Evolutionary conservation across 2,113 vertebrate species (phyloP).

Genomic region (Felis chaus): DNA sequence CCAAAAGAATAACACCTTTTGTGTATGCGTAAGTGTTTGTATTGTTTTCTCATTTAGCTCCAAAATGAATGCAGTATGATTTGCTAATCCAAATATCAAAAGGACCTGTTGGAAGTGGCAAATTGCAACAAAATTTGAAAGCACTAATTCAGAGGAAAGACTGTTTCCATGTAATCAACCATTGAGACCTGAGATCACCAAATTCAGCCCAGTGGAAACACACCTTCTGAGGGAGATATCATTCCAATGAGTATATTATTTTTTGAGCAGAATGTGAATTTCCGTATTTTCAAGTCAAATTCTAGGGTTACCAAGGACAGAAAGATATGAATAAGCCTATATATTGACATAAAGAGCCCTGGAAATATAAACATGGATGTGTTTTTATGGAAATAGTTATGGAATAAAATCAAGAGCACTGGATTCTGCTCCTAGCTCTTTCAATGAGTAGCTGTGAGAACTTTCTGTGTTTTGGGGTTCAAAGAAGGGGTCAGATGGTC

Average conservation of each 20-base stretch:
- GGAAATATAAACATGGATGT: background rate
- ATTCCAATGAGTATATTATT: background rate
- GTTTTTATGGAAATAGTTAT: background rate
- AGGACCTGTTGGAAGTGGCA: background rate
- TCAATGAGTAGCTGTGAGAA: background rate
- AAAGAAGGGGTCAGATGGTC: background rate
- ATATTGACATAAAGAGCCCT: background rate
- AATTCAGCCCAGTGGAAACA: background rate
- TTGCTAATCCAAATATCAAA: background rate
- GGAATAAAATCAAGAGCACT: background rate
- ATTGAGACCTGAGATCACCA: background rate
- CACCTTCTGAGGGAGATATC: background rate
- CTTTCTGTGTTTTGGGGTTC: background rate
- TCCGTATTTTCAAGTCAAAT: background rate
- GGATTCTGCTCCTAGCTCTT: background rate
- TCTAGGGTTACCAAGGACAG: background rate
- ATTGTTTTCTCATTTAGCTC: slow-evolving; percentile 21
- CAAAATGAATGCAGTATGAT: background rate
- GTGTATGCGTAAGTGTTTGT: background rate
- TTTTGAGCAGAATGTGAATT: background rate
- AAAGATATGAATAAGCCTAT: background rate
- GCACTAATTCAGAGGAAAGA: background rate
- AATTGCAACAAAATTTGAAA: background rate
- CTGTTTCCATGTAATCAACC: background rate
- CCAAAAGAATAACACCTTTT: background rate